Evolutionary conservation across 2,113 vertebrate species (phyloP).

Genomic region (Otolemur garnettii): DNA sequence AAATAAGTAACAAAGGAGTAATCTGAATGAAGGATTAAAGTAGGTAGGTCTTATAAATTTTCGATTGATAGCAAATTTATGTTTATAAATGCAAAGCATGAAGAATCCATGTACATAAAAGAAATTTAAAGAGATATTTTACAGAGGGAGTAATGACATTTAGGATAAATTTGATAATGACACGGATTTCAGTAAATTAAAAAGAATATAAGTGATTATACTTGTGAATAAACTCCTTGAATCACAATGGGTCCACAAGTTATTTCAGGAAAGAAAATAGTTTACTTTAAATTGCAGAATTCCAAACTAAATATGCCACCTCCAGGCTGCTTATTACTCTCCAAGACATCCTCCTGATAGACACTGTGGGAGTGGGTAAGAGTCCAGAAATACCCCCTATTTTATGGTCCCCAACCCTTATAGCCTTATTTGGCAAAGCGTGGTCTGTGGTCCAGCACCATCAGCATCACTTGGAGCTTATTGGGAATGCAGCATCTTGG

Average conservation of each 20-base stretch:
- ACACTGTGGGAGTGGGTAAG: rapidly evolving
- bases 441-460: neutral
- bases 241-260: neutral
- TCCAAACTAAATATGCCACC: neutral
- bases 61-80: slow-evolving; percentile 43
- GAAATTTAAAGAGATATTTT: slow-evolving; percentile 54
- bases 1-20: slow-evolving; percentile 49
- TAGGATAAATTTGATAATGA: slow-evolving; percentile 56
- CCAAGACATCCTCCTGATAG: neutral
- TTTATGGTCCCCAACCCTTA: neutral
- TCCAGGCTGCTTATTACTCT: neutral
- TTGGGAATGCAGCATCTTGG: neutral
- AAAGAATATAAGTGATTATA: slow-evolving; percentile 37
- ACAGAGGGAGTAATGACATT: slow-evolving; percentile 57
- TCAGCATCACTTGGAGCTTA: neutral
- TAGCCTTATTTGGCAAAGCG: neutral
- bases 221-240: slow-evolving; percentile 38
- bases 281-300: slow-evolving; percentile 20
- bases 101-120: slow-evolving; percentile 40
- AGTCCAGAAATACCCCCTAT: neutral
- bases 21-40: slow-evolving; percentile 56
- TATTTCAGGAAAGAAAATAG: slow-evolving; percentile 49
- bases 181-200: slow-evolving; percentile 56
- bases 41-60: slow-evolving; percentile 42
- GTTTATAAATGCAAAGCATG: slow-evolving; percentile 69